phyloP scores from a whole-genome alignment of 2,888 invertebrate genomes.

The Thera obeliscata region DNA sequence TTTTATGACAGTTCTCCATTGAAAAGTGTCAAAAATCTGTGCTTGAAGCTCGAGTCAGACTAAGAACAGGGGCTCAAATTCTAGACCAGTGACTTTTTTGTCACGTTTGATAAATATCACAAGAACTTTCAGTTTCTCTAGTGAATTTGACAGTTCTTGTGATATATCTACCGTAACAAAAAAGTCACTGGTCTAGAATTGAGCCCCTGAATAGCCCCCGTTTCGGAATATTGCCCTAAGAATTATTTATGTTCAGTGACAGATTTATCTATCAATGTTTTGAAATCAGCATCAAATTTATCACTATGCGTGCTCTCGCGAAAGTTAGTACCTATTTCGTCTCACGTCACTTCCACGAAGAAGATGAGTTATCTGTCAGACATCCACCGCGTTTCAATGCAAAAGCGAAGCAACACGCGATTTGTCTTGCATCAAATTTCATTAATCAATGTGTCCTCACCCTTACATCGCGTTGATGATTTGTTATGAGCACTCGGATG shows the following conservation, averaged over 20 bases:
- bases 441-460: slow-evolving; percentile 45
- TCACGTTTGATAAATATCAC: no score
- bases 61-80: no score
- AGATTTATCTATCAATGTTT: background rate
- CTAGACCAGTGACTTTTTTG: no score
- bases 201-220: no score
- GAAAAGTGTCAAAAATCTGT: no score
- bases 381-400: slow-evolving; percentile 16
- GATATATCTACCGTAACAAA: no score
- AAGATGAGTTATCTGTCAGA: slow-evolving; percentile 16
- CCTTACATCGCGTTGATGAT: slow-evolving; percentile 63
- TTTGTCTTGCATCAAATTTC: slow-evolving; percentile 28
- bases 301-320: slow-evolving; percentile 1
- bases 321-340: slow-evolving; percentile 5
- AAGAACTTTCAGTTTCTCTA: no score
- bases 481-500: slow-evolving; percentile 78
- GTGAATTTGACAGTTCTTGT: no score
- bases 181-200: no score
- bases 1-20: no score
- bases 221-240: no score
- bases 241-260: background rate
- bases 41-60: no score
- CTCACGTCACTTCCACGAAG: slow-evolving; percentile 11
- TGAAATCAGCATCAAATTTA: slow-evolving; percentile 11
- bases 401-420: slow-evolving; percentile 19